Evolutionary conservation across 2,113 vertebrate genomes (phyloP), one percentile per base, ranked within the genome.

Genomic region (Corvus cornix): DNA sequence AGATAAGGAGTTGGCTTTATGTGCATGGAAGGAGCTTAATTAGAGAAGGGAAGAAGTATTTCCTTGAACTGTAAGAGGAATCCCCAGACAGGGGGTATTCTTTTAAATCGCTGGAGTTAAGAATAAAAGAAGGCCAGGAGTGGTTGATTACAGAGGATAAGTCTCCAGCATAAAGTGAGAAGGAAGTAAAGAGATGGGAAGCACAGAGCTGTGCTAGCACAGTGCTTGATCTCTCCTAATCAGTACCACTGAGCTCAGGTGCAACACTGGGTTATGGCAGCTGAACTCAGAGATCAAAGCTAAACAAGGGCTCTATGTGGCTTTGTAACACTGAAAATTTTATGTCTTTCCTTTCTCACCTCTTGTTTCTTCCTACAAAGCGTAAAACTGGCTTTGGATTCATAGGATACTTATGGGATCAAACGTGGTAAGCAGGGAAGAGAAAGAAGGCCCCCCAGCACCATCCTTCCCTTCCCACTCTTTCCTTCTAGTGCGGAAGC

Each of bases 41-140:
- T 75, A 92, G 55, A 78, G 64, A 93, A 33, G 30, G 39, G 39
- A 92, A 90, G 35, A 75, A 89, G 11, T 64, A 59, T 74, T 93
- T 94, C 73, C 64, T 73, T 78, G 64, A 92, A 84, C 44, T 68
- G 44, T 37, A 85, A 70, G 11, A 93, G 46, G 68, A 93, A 95
- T 86, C 33, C 83, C 37, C 90, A 95, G 79, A 90, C 93, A 95
- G 76, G 44, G 74, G 89, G 58, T 84, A 90, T 93, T 84, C 33
- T 86, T 95, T 92, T 58, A 96, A 82, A 79, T 56, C 0, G 0
- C 12, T 44, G 27, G 30, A 56, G 28, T 41, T 75, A 66, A 80
- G 15, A 90, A 87, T 64, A 84, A 75, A 75, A 82, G 69, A 26
- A 39, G 21, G 23, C 26, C 24, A 46, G 51, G 24, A 72, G 60